phyloP scores from a whole-genome alignment of 2,797 vertebrate genomes.

The Mus spretus region DNA sequence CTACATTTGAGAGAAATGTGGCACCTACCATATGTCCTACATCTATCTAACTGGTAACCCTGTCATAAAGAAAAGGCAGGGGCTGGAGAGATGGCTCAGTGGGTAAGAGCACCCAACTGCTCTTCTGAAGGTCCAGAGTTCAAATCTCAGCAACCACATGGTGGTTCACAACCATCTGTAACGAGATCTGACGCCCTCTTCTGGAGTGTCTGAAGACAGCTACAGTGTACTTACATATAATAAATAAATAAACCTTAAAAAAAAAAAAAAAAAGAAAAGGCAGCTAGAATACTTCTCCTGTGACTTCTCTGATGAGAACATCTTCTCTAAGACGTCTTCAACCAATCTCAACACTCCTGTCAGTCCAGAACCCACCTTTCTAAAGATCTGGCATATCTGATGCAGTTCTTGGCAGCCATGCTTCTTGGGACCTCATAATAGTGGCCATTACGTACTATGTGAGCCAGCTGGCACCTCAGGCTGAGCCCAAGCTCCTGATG shows the following conservation, averaged over 20 bases:
- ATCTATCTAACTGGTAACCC: background rate
- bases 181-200: no score
- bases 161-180: no score
- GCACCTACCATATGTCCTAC: background rate
- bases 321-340: background rate
- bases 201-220: no score
- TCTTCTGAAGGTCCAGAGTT: no score
- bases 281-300: rapidly evolving
- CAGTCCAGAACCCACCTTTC: background rate
- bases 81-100: no score
- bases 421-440: rapidly evolving
- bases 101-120: no score
- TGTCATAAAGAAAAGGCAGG: background rate
- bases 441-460: rapidly evolving
- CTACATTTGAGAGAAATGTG: background rate
- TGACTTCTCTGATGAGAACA: no score
- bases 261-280: background rate
- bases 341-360: rapidly evolving
- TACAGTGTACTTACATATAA: no score
- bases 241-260: no score
- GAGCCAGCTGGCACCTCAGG: rapidly evolving
- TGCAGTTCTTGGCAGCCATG: background rate
- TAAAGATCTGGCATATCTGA: background rate
- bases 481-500: background rate
- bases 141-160: no score